Conservation (phyloP, 2,113 vertebrate species). For the Bujurquina vittata region DNA sequence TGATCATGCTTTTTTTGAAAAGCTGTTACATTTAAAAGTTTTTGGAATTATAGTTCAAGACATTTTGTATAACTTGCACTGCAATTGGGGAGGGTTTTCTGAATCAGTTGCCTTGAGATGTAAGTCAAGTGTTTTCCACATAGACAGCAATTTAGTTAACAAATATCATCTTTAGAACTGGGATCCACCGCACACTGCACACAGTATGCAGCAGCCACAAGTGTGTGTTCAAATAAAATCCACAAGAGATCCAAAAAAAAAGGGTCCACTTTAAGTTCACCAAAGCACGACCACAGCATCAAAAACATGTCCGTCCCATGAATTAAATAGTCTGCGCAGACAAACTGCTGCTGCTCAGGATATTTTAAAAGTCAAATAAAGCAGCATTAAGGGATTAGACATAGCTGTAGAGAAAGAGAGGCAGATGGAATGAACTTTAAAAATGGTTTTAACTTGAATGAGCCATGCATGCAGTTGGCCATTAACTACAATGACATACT, state of each 20-base stretch:
- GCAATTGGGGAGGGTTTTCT: slow-evolving; percentile 13
- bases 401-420: background rate
- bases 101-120: slow-evolving; percentile 2
- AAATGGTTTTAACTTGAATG: slow-evolving; percentile 30
- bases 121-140: slow-evolving; percentile 2
- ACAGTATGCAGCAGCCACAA: slow-evolving; percentile 1
- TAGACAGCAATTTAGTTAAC: background rate
- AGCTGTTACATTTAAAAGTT: background rate
- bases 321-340: slow-evolving; percentile 35
- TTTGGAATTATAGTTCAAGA: background rate
- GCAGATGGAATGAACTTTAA: slow-evolving; percentile 10
- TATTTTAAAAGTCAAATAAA: slow-evolving; percentile 34
- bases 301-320: slow-evolving; percentile 21
- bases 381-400: slow-evolving; percentile 21
- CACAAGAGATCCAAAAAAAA: slow-evolving; percentile 15
- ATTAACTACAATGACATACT: slow-evolving; percentile 41
- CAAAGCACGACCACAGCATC: background rate
- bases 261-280: slow-evolving; percentile 19
- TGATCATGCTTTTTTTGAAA: background rate
- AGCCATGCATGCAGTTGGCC: slow-evolving; percentile 30
- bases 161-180: slow-evolving; percentile 26
- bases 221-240: slow-evolving; percentile 9
- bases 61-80: slow-evolving; percentile 5
- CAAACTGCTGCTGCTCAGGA: slow-evolving; percentile 13
- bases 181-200: background rate